A percentile compares a stretch with the other conserved stretches of the same genome.
phyloP scores from a whole-genome alignment of 2,888 invertebrate species.

The Tetramorium bicarinatum region DNA sequence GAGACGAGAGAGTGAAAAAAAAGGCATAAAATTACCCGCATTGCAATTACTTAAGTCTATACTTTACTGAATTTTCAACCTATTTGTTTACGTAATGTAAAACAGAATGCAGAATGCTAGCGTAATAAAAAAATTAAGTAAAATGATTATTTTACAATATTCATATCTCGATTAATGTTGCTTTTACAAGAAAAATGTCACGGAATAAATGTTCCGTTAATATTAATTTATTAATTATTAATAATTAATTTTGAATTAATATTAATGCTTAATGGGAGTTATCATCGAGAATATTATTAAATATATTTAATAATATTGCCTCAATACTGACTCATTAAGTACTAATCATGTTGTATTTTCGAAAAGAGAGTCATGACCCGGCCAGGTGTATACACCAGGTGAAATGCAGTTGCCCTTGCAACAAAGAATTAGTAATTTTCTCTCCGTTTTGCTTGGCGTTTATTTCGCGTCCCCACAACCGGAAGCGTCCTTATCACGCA shows the following conservation, averaged over 20 bases:
- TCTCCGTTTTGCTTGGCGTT: conserved; percentile 59
- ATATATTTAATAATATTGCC: not conserved
- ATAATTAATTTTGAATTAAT: not conserved
- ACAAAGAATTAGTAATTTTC: conserved; percentile 71
- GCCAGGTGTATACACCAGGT: conserved; percentile 64
- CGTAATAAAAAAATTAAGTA: not conserved
- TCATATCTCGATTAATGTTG: not conserved
- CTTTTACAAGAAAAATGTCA: not conserved
- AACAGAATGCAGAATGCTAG: not conserved
- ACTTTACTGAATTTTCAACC: not conserved
- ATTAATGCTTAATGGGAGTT: not conserved
- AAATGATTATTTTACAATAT: not conserved
- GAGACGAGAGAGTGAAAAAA: conserved; percentile 38
- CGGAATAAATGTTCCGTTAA: not conserved
- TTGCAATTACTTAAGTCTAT: not conserved
- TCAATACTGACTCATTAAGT: not conserved
- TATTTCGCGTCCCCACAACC: conserved; percentile 72
- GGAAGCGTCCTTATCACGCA: conserved; percentile 77
- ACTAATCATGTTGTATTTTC: not conserved
- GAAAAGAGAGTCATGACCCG: not conserved
- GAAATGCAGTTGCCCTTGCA: conserved; percentile 62
- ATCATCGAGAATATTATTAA: not conserved
- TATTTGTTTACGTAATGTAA: conserved; percentile 1
- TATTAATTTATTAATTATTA: not conserved
- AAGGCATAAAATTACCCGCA: conserved; percentile 57